These are phyloP conservation scores for Rhinella marina DNA, from an alignment of 2,797 vertebrate genomes.

Conservation along the genomic window DNA sequence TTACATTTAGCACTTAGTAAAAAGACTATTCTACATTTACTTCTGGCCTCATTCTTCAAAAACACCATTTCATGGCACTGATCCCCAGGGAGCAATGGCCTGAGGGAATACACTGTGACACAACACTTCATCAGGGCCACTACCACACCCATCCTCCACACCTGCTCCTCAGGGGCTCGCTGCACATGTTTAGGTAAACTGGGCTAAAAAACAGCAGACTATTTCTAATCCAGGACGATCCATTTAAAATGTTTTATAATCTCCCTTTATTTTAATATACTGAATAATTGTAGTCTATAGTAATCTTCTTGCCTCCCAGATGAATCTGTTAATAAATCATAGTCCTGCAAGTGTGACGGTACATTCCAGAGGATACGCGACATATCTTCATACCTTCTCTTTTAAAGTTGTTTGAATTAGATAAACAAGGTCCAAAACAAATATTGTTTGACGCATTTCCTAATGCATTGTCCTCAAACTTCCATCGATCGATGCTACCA, in stretches of 20 bases:
- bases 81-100: no score
- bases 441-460: conserved; percentile 47
- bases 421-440: conserved; percentile 54
- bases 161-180: no score
- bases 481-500: conserved; percentile 46
- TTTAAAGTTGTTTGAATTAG: conserved; percentile 40
- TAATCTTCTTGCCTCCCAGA: neutral
- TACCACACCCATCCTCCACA: no score
- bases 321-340: conserved; percentile 4
- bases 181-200: neutral
- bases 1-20: no score
- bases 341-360: neutral
- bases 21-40: no score
- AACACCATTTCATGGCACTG: no score
- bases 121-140: no score
- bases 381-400: conserved; percentile 14
- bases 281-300: neutral
- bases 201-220: neutral
- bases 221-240: neutral
- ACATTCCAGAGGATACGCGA: neutral
- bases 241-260: neutral
- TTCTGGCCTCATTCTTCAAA: no score
- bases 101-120: no score
- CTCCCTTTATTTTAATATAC: neutral
- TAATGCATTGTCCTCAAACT: conserved; percentile 36